Evolutionary conservation across 2,888 invertebrate species (phyloP).

Genomic region (Ormia ochracea): DNA sequence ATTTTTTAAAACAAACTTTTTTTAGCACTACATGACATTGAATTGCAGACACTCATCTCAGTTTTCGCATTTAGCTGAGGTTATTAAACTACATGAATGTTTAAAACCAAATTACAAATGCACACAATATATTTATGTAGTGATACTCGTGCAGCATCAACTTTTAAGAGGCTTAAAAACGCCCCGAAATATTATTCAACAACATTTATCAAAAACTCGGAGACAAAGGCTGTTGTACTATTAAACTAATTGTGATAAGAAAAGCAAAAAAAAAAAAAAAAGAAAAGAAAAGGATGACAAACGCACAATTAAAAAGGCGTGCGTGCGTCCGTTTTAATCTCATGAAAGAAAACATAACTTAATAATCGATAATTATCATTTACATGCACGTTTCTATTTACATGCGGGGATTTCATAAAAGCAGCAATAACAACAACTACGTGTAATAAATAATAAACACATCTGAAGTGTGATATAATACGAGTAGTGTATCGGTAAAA

Average conservation of each 20-base stretch:
- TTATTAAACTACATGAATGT: no score
- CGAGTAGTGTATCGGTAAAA: neutral
- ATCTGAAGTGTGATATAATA: slow-evolving; percentile 1
- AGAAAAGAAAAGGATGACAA: no score
- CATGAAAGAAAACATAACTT: slow-evolving; percentile 15
- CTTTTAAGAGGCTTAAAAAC: neutral
- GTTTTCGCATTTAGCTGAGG: no score
- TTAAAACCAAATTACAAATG: no score
- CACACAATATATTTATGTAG: no score
- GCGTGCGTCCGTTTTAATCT: neutral
- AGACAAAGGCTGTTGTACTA: slow-evolving; percentile 24
- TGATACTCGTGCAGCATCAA: neutral
- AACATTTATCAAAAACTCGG: neutral
- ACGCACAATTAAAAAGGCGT: neutral
- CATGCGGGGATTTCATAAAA: neutral
- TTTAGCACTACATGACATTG: no score
- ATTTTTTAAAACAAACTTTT: no score
- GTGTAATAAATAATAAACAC: slow-evolving; percentile 37
- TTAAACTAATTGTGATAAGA: slow-evolving; percentile 41
- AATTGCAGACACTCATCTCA: no score
- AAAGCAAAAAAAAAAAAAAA: neutral
- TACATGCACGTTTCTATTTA: neutral
- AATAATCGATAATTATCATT: slow-evolving; percentile 54
- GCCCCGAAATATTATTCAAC: neutral
- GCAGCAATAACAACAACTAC: neutral